Evolutionary conservation across 2,888 invertebrate genomes (phyloP).

Genomic region (Drosophila stalkeri): DNA sequence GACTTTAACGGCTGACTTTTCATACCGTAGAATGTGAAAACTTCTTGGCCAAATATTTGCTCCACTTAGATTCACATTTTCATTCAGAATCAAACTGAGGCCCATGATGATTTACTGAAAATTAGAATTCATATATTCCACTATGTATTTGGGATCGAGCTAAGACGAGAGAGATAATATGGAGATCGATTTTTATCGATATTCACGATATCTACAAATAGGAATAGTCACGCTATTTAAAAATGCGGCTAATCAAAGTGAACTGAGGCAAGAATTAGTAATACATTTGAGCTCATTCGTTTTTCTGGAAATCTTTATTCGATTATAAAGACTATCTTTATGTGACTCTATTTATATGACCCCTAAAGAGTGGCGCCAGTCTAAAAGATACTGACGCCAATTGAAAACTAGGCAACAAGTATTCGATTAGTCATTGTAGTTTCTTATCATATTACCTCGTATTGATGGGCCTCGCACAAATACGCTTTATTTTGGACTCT

Average conservation of each 20-base stretch:
- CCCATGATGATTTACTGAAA: neutral
- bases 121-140: neutral
- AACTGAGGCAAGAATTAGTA: neutral
- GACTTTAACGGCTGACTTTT: slow-evolving; percentile 18
- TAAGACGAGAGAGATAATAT: neutral
- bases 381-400: slow-evolving; percentile 11
- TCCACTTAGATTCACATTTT: neutral
- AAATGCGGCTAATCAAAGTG: neutral
- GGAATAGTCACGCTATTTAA: too few relatives aligned
- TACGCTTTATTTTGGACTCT: neutral
- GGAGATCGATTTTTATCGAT: too few relatives aligned
- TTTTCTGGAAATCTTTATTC: neutral
- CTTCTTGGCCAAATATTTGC: slow-evolving; percentile 2
- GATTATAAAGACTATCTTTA: slow-evolving; percentile 32
- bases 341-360: slow-evolving; percentile 8
- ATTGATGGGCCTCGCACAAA: neutral
- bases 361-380: slow-evolving; percentile 27
- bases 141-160: neutral
- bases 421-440: slow-evolving; percentile 10
- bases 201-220: neutral
- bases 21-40: neutral
- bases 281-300: neutral
- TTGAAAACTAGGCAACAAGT: slow-evolving; percentile 13
- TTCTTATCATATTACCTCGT: neutral
- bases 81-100: neutral